Conservation (phyloP, 1,140 invertebrate genomes). For the Cylas formicarius region DNA sequence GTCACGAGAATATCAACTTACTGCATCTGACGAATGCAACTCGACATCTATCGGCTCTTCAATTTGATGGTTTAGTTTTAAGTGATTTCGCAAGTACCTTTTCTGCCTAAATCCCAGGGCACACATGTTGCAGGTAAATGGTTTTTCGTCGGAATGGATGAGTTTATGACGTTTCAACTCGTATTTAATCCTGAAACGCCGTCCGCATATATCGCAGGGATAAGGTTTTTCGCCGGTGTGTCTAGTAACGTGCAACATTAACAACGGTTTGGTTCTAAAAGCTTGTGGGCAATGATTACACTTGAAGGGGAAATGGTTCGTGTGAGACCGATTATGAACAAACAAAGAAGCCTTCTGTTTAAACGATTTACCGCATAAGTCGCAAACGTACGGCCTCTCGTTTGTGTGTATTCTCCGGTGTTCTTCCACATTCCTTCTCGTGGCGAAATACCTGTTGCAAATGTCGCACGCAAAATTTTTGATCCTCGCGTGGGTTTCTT, state of each 20-base stretch:
- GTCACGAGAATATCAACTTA: too few relatives aligned
- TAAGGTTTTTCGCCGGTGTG: slow-evolving; percentile 63
- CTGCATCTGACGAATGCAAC: too few relatives aligned
- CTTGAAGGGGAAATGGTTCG: slow-evolving; percentile 48
- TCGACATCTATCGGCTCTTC: too few relatives aligned
- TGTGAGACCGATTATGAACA: slow-evolving; percentile 49
- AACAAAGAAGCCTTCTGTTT: slow-evolving; percentile 50
- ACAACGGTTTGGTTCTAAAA: slow-evolving; percentile 52
- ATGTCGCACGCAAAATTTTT: slow-evolving; percentile 52
- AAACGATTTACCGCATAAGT: slow-evolving; percentile 51
- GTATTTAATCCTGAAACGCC: slow-evolving; percentile 44
- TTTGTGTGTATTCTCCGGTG: slow-evolving; percentile 42
- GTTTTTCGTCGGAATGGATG: slow-evolving; percentile 48
- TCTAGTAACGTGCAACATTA: slow-evolving; percentile 51
- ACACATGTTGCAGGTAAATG: slow-evolving; percentile 44
- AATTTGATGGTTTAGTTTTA: slow-evolving; percentile 40
- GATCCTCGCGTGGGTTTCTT: slow-evolving; percentile 55
- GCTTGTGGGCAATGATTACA: slow-evolving; percentile 56
- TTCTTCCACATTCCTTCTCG: slow-evolving; percentile 45
- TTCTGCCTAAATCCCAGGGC: slow-evolving; percentile 44
- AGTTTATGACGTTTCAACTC: slow-evolving; percentile 48
- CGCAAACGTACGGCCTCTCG: slow-evolving; percentile 50
- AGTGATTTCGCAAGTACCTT: slow-evolving; percentile 46
- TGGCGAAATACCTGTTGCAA: slow-evolving; percentile 48
- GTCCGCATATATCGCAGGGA: slow-evolving; percentile 52